Percentiles rank a stretch among this genome's conserved stretches.
phyloP scores from a whole-genome alignment of 2,113 vertebrate species.

The Xiphorhynchus elegans region DNA sequence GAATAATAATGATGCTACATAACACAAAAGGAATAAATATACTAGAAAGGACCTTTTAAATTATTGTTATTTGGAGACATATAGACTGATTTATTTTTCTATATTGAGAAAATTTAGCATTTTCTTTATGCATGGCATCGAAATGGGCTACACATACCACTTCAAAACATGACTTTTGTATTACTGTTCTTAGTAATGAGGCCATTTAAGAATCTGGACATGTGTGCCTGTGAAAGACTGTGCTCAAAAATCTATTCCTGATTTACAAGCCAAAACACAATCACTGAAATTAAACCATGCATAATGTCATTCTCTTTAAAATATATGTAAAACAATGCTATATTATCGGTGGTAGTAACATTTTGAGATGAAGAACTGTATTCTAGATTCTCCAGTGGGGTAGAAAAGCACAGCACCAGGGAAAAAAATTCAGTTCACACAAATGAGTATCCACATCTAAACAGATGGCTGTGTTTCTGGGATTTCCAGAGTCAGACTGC shows the following conservation, averaged over 20 bases:
- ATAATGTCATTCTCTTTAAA: not conserved
- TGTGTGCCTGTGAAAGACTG: not conserved
- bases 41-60: not conserved
- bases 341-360: not conserved
- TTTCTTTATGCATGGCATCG: not conserved
- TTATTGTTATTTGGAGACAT: not conserved
- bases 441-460: not conserved
- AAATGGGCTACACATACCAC: not conserved
- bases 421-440: not conserved
- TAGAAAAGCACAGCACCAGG: not conserved
- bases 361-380: not conserved
- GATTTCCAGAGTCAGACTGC: not conserved
- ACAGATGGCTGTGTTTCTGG: not conserved
- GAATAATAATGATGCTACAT: not conserved
- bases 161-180: not conserved
- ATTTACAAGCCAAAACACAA: not conserved
- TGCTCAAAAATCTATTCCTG: not conserved
- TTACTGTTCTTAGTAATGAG: not conserved
- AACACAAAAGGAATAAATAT: not conserved
- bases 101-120: not conserved
- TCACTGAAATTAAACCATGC: not conserved
- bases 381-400: not conserved
- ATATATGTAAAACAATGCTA: not conserved
- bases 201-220: not conserved
- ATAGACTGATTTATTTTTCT: not conserved